These are phyloP conservation scores for Pteropus alecto DNA, from an alignment of 2,113 vertebrate genomes.

Conservation along the genomic window DNA sequence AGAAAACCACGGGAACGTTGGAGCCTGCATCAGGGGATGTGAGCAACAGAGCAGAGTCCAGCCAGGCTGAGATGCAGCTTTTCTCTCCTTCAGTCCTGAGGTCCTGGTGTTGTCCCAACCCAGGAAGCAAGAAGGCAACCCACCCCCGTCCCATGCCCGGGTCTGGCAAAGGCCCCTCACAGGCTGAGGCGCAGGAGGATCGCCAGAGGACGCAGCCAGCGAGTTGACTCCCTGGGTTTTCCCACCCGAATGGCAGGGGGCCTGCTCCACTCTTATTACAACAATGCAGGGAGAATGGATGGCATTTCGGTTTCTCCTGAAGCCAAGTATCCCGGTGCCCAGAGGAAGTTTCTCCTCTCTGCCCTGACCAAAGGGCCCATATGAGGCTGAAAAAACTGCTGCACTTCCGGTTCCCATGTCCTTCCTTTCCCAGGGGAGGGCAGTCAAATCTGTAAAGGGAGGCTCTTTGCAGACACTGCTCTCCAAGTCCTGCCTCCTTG, in stretches of 20 bases:
- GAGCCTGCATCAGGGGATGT: too few relatives aligned
- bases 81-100: neutral
- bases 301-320: neutral
- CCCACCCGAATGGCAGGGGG: neutral
- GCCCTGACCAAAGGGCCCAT: neutral
- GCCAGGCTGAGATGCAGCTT: neutral
- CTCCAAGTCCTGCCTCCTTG: neutral
- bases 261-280: neutral
- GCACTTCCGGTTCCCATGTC: neutral
- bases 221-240: neutral
- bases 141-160: too few relatives aligned
- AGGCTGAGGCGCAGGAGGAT: neutral
- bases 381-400: neutral
- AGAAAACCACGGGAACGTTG: neutral
- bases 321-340: neutral
- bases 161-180: neutral
- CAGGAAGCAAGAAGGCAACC: neutral
- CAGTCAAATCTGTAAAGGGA: too few relatives aligned
- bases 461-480: neutral
- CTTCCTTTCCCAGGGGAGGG: neutral
- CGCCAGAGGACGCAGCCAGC: neutral
- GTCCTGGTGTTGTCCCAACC: neutral
- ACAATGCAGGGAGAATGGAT: neutral
- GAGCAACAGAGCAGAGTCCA: neutral
- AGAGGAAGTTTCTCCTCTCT: neutral